Evolutionary conservation across 2,113 vertebrate species (phyloP), one percentile per base, ranked within the genome.

Genomic region (Tupaia tana): DNA sequence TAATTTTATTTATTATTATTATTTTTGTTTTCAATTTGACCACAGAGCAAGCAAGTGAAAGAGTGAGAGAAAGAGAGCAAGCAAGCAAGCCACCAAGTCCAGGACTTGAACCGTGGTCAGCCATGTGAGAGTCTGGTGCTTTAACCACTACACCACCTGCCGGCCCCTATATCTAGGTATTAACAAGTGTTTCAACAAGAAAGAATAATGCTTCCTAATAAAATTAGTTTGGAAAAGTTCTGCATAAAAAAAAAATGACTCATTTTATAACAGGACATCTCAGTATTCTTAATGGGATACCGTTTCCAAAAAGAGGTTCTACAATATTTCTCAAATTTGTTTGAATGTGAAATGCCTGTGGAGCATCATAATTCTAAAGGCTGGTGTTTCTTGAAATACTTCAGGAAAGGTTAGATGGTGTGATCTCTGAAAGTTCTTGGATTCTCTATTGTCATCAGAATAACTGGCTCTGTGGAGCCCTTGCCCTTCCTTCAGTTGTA

Each of bases 381-480:
- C n/a, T 82, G 86, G 11, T 43, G 12, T 66, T 93, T 67, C 66
- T 81, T 85, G 77, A 95, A 93, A 94, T 64, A 69, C 58, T 87
- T 67, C 43, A 52, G 86, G 87, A 71, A 80, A 77, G 0, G 0
- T 2, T 91, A 84, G 86, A 86, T 70, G 89, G 29, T 81, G 3
- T 93, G 73, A 90, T 96, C 85, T 92, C 43, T n/a, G 25, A 66
- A 94, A 89, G 84, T 75, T 91, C 75, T 70, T 64, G 80, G 79
- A 83, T 94, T 91, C 66, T 73, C 24, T 86, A 9, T 89, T 84
- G 79, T 59, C 73, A 90, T 63, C n/a, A 86, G 61, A 93, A 81
- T 94, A 88, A 34, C 58, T 71, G 58, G 31, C 82, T 13, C 63
- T 85, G 86, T 63, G 12, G 27, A 83, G 66, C 52, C 71, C 85